Base-by-base conservation (phyloP, 2,113 vertebrate species). In the Passer montanus region DNA sequence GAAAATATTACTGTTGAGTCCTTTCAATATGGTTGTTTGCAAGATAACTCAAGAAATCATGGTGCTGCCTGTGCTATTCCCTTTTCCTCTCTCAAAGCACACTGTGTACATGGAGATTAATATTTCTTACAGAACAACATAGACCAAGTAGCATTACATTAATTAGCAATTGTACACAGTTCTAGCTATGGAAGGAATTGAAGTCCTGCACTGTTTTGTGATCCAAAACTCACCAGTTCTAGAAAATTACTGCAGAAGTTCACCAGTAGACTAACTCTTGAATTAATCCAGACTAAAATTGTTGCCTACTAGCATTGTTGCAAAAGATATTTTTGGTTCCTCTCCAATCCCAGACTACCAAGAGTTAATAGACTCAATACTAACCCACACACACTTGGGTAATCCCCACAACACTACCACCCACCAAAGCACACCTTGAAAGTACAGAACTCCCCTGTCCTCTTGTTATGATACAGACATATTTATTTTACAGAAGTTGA, bases 131-230 rank as follows among this genome's bases (percentile, higher is more conserved):
- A 46, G 6, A 41, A 60, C 6, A 50, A 24, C 28, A 20, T 3
- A 68, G 33, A 52, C 5, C 3, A 10, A 39, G 12, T 22, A 16
- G 4, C 15, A 7, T 43, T 68, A 10, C 16, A 62, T 49, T 39
- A 16, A n/a, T 30, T 47, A 41, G 11, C 10, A 19, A 20, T 19
- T 0, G 0, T 23, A 28, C 3, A 20, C 4, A 24, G 13, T 35
- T 56, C n/a, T 52, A 46, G 23, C 43, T 74, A 11, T n/a, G 30
- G 35, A 26, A 84, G 58, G 31, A 74, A 9, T 3, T 15, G 4
- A 73, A 55, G 43, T 46, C 44, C 47, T 43, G 13, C 7, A 3
- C 4, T 47, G 16, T 28, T 70, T 72, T 50, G 23, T 62, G 74
- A 6, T 37, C 7, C 18, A 73, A 52, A 76, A 85, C 23, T 64